Evolutionary conservation across 2,797 vertebrate species (phyloP), one percentile per base, ranked within the genome.

Genomic region (Cuniculus paca): DNA sequence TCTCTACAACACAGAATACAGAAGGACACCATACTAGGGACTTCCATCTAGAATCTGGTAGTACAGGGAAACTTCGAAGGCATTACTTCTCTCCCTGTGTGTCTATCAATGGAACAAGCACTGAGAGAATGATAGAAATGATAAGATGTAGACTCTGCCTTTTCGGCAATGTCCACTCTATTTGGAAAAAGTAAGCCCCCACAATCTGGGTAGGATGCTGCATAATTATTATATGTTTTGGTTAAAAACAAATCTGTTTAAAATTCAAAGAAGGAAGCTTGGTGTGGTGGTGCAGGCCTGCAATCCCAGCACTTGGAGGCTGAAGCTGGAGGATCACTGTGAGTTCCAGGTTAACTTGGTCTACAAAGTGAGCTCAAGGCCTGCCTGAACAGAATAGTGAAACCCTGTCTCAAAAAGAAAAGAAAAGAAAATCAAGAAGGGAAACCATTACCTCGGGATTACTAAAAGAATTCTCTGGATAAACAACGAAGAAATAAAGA

Each of bases 401-500:
- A 31, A 63, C 61, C 13, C 61, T n/a, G n/a, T n/a, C n/a, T 63
- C 28, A 34, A 63, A 63, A 31, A 61, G 14, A 31, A 61, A 61
- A 61, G 9, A 58, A 22, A 22, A 24, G 20, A 16, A 54, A 54
- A 61, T 61, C 60, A 88, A 89, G 39, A 68, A 90, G 16, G 50
- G 56, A 81, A 17, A 80, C 3, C 79, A 52, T 52, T 52, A 63
- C 24, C 14, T 90, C 39, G 75, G 20, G 42, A 61, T 93, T 90
- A 61, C 52, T 45, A 77, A 84, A 20, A 85, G 39, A 60, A 82
- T 86, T 80, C 68, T 82, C 22, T 88, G 36, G 39, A 82, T 60
- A 93, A 16, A n/a, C 16, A 91, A 36, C 61, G 34, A 79, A 31
- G 22, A 91, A 88, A 34, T 61, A 80, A 93, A 89, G 52, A 58